Conservation (phyloP, 2,888 invertebrate species). For the Aspidapion aeneum region DNA sequence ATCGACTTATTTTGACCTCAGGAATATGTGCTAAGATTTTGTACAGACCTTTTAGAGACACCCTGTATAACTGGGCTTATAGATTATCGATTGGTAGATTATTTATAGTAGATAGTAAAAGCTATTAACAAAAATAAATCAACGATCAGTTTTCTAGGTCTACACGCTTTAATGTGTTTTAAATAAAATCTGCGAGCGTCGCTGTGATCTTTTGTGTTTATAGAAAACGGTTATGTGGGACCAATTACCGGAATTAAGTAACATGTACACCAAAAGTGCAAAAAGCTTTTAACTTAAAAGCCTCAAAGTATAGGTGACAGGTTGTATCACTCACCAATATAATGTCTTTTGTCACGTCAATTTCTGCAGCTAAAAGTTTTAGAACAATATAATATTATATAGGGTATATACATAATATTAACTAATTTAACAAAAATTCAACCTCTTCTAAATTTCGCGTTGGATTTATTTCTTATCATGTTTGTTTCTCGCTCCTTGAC, state of each 20-base stretch:
- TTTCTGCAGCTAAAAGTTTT: neutral
- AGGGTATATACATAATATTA: no score
- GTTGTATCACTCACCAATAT: constrained; percentile 39
- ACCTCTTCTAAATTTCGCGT: no score
- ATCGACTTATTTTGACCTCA: no score
- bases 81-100: no score
- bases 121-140: constrained; percentile 8
- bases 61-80: no score
- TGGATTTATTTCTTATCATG: no score
- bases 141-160: constrained; percentile 8
- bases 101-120: constrained; percentile 9
- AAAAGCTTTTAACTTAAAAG: constrained; percentile 45
- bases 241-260: constrained; percentile 38
- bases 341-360: constrained; percentile 29
- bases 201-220: constrained; percentile 27
- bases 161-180: constrained; percentile 32
- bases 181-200: constrained; percentile 33
- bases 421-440: no score
- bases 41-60: no score
- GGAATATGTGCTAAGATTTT: no score
- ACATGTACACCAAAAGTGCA: constrained; percentile 36
- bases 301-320: constrained; percentile 37
- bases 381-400: no score
- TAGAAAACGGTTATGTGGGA: constrained; percentile 30
- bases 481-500: no score